These are phyloP conservation scores for Arenicola marina DNA, from an alignment of 2,888 invertebrate genomes.

Conservation along the genomic window DNA sequence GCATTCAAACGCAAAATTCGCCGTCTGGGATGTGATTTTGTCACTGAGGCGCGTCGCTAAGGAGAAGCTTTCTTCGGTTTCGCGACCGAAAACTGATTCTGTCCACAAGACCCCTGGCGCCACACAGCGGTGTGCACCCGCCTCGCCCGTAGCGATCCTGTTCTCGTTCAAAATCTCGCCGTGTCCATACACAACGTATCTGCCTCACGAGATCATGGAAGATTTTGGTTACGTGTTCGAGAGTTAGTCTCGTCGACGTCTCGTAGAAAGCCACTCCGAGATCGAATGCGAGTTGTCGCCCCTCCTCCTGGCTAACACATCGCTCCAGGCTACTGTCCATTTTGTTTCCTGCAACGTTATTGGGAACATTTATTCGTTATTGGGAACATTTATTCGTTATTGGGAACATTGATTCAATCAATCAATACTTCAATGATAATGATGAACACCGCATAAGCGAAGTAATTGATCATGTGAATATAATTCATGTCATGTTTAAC, in stretches of 20 bases:
- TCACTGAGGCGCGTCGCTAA: too few relatives aligned
- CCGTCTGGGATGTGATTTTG: too few relatives aligned
- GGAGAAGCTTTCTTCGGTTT: background rate
- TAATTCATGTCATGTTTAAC: too few relatives aligned
- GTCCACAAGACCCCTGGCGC: background rate
- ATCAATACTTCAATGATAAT: too few relatives aligned
- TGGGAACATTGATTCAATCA: background rate
- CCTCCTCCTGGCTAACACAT: constrained; percentile 12
- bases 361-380: background rate
- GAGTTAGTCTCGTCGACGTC: constrained; percentile 7
- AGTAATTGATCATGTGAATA: too few relatives aligned
- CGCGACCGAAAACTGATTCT: background rate
- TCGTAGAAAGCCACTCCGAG: constrained; percentile 19
- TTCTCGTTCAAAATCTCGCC: constrained; percentile 8
- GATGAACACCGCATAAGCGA: too few relatives aligned
- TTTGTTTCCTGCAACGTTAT: constrained; percentile 12
- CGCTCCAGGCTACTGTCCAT: constrained; percentile 11
- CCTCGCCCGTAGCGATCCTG: background rate
- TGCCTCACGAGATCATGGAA: constrained; percentile 19
- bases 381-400: background rate
- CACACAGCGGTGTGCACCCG: background rate
- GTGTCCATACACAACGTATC: constrained; percentile 14
- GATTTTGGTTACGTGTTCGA: constrained; percentile 11
- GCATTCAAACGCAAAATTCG: too few relatives aligned
- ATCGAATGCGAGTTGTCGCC: constrained; percentile 13